Evolutionary conservation across 2,888 invertebrate genomes (phyloP).

Genomic region (Aradus depressus): DNA sequence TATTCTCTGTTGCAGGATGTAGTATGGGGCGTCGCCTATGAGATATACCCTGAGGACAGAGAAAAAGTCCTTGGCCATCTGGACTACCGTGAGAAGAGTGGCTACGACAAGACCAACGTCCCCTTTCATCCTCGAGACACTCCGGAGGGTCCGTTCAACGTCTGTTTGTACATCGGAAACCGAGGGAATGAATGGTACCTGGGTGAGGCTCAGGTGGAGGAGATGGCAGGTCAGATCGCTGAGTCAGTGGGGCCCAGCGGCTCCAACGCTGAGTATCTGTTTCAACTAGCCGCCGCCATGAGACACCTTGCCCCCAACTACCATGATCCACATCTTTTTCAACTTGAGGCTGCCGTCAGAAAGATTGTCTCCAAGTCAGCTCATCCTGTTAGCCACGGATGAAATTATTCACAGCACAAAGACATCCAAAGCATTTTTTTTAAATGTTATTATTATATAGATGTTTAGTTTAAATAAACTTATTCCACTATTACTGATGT

Average conservation of each 20-base stretch:
- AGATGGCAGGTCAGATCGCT: constrained; percentile 70
- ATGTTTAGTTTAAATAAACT: too few relatives aligned
- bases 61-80: constrained; percentile 64
- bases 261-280: constrained; percentile 81
- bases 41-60: constrained; percentile 58
- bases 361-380: constrained; percentile 22
- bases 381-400: constrained; percentile 8
- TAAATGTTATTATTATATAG: too few relatives aligned
- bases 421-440: too few relatives aligned
- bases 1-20: constrained; percentile 38
- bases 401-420: too few relatives aligned
- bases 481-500: too few relatives aligned
- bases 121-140: constrained; percentile 54
- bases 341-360: constrained; percentile 52
- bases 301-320: constrained; percentile 52
- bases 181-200: constrained; percentile 68
- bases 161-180: constrained; percentile 72
- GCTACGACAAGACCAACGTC: constrained; percentile 62
- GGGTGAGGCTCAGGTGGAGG: constrained; percentile 61
- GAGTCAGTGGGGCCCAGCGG: constrained; percentile 73
- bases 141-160: constrained; percentile 47
- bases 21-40: constrained; percentile 89
- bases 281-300: constrained; percentile 70
- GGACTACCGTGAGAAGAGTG: constrained; percentile 86
- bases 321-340: constrained; percentile 63